Conservation (phyloP, 2,888 invertebrate species). For the Ligdia adustata region DNA sequence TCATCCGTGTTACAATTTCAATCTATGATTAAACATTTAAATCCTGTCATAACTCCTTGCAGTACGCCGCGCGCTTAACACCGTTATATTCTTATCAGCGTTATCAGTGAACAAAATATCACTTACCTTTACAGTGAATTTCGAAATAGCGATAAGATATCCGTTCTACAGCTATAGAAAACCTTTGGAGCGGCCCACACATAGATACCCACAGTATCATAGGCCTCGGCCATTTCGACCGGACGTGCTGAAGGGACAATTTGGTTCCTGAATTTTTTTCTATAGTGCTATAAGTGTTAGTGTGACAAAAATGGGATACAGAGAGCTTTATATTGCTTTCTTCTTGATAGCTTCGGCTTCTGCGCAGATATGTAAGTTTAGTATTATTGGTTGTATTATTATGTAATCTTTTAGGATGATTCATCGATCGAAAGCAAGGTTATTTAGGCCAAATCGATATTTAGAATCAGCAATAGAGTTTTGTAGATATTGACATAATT, state of each 20-base stretch:
- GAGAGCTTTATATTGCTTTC: constrained; percentile 42
- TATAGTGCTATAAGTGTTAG: constrained; percentile 35
- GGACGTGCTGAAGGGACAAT: constrained; percentile 37
- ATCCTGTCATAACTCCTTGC: constrained; percentile 41
- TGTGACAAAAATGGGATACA: constrained; percentile 52
- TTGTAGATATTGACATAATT: background rate
- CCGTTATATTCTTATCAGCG: constrained; percentile 43
- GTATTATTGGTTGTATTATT: constrained; percentile 10
- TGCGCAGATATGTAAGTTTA: constrained; percentile 59
- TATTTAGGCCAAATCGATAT: background rate
- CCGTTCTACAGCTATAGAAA: constrained; percentile 42
- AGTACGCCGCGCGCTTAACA: constrained; percentile 40
- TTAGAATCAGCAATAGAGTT: background rate
- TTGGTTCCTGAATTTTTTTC: constrained; percentile 26
- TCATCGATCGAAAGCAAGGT: constrained; percentile 3
- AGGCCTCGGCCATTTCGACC: constrained; percentile 44
- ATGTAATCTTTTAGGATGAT: constrained; percentile 19
- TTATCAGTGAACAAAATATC: constrained; percentile 56
- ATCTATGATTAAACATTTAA: constrained; percentile 5
- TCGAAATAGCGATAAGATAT: constrained; percentile 73
- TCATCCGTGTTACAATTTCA: background rate
- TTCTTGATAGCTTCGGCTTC: constrained; percentile 46
- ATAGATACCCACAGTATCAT: constrained; percentile 47
- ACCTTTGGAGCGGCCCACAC: constrained; percentile 52
- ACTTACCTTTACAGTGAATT: constrained; percentile 72